Conservation (phyloP, 2,888 invertebrate species). For the Eristalis pertinax region DNA sequence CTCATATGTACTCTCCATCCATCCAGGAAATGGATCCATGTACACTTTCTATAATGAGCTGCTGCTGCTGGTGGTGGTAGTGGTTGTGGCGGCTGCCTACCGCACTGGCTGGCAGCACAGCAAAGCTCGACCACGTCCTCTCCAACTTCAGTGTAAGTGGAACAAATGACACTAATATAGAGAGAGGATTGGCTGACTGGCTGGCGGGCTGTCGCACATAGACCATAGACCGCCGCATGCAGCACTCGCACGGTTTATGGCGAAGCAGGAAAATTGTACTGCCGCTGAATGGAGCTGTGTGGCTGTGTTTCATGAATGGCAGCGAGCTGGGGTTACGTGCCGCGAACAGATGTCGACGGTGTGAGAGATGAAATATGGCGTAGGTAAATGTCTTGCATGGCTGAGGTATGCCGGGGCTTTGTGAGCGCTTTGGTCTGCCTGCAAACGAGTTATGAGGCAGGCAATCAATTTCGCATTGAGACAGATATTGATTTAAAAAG, state of each 20-base stretch:
- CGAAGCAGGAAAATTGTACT: constrained; percentile 55
- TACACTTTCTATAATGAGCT: constrained; percentile 61
- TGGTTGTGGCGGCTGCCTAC: background rate
- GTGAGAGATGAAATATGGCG: constrained; percentile 4
- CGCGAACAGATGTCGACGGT: constrained; percentile 38
- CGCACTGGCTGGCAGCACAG: background rate
- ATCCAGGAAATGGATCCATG: constrained; percentile 46
- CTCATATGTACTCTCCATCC: background rate
- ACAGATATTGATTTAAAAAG: background rate
- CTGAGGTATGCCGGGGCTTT: background rate
- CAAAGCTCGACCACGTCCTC: constrained; percentile 19
- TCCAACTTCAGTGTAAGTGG: constrained; percentile 61
- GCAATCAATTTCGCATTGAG: background rate
- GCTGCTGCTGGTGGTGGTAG: background rate
- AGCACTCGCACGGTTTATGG: constrained; percentile 35
- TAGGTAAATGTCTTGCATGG: background rate
- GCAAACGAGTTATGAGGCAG: background rate
- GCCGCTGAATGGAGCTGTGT: constrained; percentile 52
- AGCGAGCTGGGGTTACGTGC: constrained; percentile 13
- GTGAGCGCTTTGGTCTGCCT: background rate
- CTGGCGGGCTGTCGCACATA: too few species aligned
- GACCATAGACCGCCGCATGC: background rate
- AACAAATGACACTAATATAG: constrained; percentile 63
- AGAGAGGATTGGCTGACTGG: constrained; percentile 31
- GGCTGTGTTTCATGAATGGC: constrained; percentile 57